These are phyloP conservation scores for Holothuria glaberrima DNA, from an alignment of 35 echinoderm and acorn worm genomes.

Conservation along the genomic window DNA sequence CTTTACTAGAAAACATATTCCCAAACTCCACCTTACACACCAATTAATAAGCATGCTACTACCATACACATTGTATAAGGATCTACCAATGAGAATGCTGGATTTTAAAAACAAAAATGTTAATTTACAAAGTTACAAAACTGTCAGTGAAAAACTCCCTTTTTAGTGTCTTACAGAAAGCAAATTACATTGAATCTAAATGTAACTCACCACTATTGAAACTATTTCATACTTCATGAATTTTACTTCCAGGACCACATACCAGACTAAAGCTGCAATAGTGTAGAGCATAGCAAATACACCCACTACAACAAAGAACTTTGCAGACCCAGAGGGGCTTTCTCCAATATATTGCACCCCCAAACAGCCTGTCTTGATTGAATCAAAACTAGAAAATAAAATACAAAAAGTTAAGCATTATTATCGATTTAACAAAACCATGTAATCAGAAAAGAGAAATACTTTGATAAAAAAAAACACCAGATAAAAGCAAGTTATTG, in stretches of 20 bases:
- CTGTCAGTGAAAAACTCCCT: neutral
- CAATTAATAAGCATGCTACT: too few species aligned
- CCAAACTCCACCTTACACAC: too few species aligned
- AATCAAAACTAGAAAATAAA: neutral
- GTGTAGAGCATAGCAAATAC: slow-evolving; percentile 93
- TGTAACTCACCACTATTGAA: slow-evolving; percentile 71
- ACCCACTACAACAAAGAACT: slow-evolving; percentile 90
- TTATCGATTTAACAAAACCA: too few species aligned
- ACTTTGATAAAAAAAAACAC: too few species aligned
- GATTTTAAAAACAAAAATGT: neutral
- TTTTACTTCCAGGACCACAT: slow-evolving; percentile 81
- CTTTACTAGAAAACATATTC: too few species aligned
- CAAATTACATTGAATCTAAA: neutral
- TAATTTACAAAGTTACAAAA: neutral
- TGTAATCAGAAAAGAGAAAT: too few species aligned
- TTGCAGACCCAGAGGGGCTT: slow-evolving; percentile 68
- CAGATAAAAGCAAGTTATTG: too few species aligned
- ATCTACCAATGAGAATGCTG: neutral
- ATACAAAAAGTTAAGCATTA: too few species aligned
- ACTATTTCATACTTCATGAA: slow-evolving; percentile 64
- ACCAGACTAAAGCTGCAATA: slow-evolving; percentile 75
- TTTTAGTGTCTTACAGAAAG: neutral
- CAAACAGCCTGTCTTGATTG: neutral
- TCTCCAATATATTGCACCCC: neutral
- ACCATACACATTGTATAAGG: too few species aligned